Evolutionary conservation across 53 echinoderm and acorn worm species (phyloP).

Genomic region (Echinometra lucunter): DNA sequence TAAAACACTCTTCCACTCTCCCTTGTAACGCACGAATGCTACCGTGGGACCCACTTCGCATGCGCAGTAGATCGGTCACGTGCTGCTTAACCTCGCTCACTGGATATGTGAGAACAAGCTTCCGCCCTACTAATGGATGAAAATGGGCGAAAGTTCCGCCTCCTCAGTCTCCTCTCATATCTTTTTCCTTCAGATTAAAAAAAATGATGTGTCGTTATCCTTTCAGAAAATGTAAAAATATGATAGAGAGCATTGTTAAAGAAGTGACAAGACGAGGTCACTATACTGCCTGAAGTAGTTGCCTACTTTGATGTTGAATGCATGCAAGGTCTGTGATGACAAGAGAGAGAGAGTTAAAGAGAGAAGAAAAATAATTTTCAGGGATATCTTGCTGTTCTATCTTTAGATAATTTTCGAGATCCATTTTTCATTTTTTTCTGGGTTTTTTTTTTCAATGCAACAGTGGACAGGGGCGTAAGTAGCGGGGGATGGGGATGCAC

Average conservation of each 20-base stretch:
- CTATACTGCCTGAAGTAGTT: no score
- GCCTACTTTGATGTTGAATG: background rate
- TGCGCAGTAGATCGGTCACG: constrained; percentile 14
- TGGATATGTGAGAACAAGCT: constrained; percentile 1
- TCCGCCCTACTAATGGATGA: constrained; percentile 24
- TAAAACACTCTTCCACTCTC: background rate
- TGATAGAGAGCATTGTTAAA: background rate
- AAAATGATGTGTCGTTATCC: background rate
- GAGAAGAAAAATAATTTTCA: no score
- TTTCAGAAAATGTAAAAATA: background rate
- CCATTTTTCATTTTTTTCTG: no score
- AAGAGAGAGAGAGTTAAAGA: no score
- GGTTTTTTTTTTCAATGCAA: no score
- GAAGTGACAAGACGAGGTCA: background rate
- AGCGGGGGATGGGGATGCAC: no score
- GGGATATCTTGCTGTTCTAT: no score
- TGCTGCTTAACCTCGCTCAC: background rate
- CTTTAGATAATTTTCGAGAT: no score
- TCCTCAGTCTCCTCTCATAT: background rate
- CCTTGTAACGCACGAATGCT: background rate
- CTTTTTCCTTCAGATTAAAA: background rate
- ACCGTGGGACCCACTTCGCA: background rate
- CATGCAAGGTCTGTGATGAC: background rate
- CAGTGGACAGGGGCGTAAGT: no score
- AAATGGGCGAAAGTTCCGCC: constrained; percentile 11